Percentiles rank a stretch among this genome's conserved stretches.
Evolutionary conservation across 2,888 invertebrate species (phyloP).

Genomic region (Drosophila parthenogenetica): DNA sequence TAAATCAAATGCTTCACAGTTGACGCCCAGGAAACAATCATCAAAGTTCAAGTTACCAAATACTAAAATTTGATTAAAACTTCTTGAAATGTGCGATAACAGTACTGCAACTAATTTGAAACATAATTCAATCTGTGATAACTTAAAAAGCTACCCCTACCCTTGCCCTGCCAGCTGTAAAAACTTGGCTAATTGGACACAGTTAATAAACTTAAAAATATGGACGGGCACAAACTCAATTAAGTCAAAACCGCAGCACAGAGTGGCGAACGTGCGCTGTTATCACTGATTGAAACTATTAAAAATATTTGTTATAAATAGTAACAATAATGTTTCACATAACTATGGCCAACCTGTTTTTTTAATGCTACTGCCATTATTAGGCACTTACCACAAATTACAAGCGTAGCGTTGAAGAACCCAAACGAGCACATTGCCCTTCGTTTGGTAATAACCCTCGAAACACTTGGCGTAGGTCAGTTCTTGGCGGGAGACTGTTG

Average conservation of each 20-base stretch:
- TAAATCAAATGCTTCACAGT: too few species aligned
- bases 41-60: neutral
- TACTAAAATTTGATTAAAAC: neutral
- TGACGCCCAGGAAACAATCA: too few species aligned
- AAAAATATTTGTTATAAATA: slow-evolving; percentile 29
- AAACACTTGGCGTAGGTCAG: slow-evolving; percentile 51
- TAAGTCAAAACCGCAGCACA: slow-evolving; percentile 5
- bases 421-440: slow-evolving; percentile 59
- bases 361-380: neutral
- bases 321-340: neutral
- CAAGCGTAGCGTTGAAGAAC: slow-evolving; percentile 39
- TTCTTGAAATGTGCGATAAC: slow-evolving; percentile 21
- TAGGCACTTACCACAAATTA: slow-evolving; percentile 21
- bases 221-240: slow-evolving; percentile 27
- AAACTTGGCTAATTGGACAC: slow-evolving; percentile 56
- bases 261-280: slow-evolving; percentile 1
- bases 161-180: slow-evolving; percentile 7
- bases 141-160: slow-evolving; percentile 1
- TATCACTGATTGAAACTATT: slow-evolving; percentile 37
- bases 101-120: slow-evolving; percentile 2
- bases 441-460: slow-evolving; percentile 25
- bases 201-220: slow-evolving; percentile 31
- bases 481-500: slow-evolving; percentile 40
- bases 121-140: slow-evolving; percentile 15
- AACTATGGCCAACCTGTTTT: slow-evolving; percentile 38